phyloP scores from a whole-genome alignment of 2,797 vertebrate species.

The Pelobates cultripes region DNA sequence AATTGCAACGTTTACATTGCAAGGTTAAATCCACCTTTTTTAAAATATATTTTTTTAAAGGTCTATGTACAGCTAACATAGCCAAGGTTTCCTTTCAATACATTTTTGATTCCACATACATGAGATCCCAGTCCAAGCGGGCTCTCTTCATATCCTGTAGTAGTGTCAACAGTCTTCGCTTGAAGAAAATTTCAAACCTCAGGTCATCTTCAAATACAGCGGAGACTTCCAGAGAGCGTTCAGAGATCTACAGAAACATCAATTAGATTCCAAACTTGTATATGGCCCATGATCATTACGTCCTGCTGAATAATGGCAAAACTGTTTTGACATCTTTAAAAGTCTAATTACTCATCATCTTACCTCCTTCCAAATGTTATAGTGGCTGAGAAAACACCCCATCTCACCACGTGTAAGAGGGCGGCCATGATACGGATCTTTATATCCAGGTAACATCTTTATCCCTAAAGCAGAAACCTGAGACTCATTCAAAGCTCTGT shows the following conservation, averaged over 20 bases:
- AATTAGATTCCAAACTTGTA: no score
- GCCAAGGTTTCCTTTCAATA: no score
- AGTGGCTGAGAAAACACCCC: constrained; percentile 93
- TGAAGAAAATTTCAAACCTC: constrained; percentile 93
- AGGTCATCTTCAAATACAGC: constrained; percentile 91
- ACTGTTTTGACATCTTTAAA: neutral
- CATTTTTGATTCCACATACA: constrained; percentile 69
- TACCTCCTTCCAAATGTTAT: constrained; percentile 91
- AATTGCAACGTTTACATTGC: no score
- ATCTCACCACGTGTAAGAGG: constrained; percentile 91
- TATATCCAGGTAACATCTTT: constrained; percentile 90
- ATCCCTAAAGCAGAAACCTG: constrained; percentile 83
- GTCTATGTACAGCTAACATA: no score
- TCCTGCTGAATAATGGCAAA: no score
- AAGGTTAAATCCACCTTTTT: no score
- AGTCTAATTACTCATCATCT: constrained; percentile 4
- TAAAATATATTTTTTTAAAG: no score
- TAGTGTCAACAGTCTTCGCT: constrained; percentile 84
- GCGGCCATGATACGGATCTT: constrained; percentile 88
- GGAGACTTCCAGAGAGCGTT: constrained; percentile 71
- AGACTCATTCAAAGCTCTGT: constrained; percentile 85
- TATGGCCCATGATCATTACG: no score
- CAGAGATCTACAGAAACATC: constrained; percentile 13
- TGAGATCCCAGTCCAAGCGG: constrained; percentile 87
- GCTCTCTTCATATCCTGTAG: constrained; percentile 81